phyloP scores from a whole-genome alignment of 1,140 invertebrate genomes.

The Penaeus indicus region DNA sequence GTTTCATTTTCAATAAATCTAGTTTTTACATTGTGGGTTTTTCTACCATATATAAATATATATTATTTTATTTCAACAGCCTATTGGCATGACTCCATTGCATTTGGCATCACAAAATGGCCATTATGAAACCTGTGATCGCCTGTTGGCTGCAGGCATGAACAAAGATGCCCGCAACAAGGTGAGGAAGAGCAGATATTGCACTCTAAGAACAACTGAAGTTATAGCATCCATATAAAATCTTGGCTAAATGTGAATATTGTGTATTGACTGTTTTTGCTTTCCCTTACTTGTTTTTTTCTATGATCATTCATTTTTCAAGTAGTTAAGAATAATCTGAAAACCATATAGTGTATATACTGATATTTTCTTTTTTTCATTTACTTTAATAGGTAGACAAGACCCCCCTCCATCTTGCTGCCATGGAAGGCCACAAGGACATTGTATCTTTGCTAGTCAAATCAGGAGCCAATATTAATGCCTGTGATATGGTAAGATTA shows the following conservation, averaged over 20 bases:
- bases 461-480: conserved; percentile 45
- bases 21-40: too few relatives aligned
- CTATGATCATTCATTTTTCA: background rate
- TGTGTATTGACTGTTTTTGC: too few relatives aligned
- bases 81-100: conserved; percentile 55
- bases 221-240: background rate
- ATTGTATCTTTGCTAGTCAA: conserved; percentile 54
- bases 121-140: conserved; percentile 58
- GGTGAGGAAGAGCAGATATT: background rate
- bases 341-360: background rate
- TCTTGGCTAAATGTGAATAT: too few relatives aligned
- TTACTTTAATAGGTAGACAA: conserved; percentile 45
- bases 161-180: conserved; percentile 59
- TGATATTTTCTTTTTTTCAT: background rate
- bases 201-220: background rate
- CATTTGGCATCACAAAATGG: conserved; percentile 60
- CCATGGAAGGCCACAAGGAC: conserved; percentile 56
- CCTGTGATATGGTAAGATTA: conserved; percentile 56
- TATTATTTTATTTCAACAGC: conserved; percentile 19
- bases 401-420: conserved; percentile 55
- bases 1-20: too few relatives aligned
- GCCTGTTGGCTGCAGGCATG: conserved; percentile 51
- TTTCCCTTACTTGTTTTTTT: too few relatives aligned
- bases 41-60: background rate
- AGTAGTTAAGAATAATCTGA: background rate